Conservation (phyloP, 2,888 invertebrate genomes). For the Panorpa germanica region DNA sequence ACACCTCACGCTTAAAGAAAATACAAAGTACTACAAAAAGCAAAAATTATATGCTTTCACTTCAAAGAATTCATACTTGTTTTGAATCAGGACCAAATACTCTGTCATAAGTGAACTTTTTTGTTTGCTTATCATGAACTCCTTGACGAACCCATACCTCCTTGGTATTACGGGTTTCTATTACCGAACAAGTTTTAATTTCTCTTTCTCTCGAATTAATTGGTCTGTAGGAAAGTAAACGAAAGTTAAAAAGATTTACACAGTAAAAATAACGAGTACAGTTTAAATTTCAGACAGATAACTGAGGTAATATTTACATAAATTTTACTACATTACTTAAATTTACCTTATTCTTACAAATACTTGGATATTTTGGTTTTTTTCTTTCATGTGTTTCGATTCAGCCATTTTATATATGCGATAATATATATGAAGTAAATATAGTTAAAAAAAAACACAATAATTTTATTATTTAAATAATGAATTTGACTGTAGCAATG, state of each 20-base stretch:
- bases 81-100: conserved; percentile 66
- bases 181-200: conserved; percentile 43
- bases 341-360: conserved; percentile 68
- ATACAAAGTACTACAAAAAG: no score
- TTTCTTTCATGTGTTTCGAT: no score
- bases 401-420: no score
- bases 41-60: no score
- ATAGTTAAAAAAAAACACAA: no score
- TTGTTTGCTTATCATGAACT: conserved; percentile 40
- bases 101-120: conserved; percentile 68
- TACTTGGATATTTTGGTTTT: conserved; percentile 73
- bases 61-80: no score
- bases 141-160: conserved; percentile 48
- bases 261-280: conserved; percentile 4
- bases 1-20: conserved; percentile 51
- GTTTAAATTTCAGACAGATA: no score
- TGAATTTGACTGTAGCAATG: no score
- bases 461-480: no score
- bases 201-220: conserved; percentile 50
- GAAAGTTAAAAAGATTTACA: background rate
- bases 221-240: conserved; percentile 36
- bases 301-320: no score
- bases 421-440: no score
- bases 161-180: conserved; percentile 42
- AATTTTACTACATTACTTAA: no score